Evolutionary conservation across 37 sponge, comb jelly and placozoan genomes (phyloP).

Genomic region (Tethya wilhelma): DNA sequence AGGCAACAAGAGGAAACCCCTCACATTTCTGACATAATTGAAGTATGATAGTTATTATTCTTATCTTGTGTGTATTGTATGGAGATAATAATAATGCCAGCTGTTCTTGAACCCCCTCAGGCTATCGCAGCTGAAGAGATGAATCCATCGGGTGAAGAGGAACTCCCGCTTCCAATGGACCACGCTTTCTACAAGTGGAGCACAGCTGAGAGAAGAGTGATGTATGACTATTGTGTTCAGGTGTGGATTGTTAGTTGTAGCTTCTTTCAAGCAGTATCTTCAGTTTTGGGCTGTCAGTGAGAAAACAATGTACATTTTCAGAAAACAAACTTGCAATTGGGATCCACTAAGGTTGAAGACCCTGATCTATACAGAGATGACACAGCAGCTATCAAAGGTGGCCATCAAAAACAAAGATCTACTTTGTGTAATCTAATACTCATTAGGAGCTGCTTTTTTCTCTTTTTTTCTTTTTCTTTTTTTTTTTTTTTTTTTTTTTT

Average conservation of each 20-base stretch:
- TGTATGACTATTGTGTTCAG: slow-evolving; percentile 74
- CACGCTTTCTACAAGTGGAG: slow-evolving; percentile 9
- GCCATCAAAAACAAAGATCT: too few species aligned
- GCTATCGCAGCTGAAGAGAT: not conserved
- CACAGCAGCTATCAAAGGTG: slow-evolving; percentile 30
- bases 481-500: too few species aligned
- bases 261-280: too few species aligned
- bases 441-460: too few species aligned
- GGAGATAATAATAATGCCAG: not conserved
- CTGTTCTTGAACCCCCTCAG: not conserved
- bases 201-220: slow-evolving; percentile 41
- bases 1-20: slow-evolving; percentile 5
- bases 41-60: not conserved
- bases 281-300: too few species aligned
- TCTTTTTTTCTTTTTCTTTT: too few species aligned
- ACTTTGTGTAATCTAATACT: too few species aligned
- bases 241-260: slow-evolving; percentile 14
- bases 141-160: not conserved
- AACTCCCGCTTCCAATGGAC: slow-evolving; percentile 35
- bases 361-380: slow-evolving; percentile 40
- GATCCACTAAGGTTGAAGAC: too few species aligned
- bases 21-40: not conserved
- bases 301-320: too few species aligned
- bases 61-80: not conserved
- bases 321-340: too few species aligned